Evolutionary conservation across 2,113 vertebrate species (phyloP), one percentile per base, ranked within the genome.

Genomic region (Synchiropus splendidus): DNA sequence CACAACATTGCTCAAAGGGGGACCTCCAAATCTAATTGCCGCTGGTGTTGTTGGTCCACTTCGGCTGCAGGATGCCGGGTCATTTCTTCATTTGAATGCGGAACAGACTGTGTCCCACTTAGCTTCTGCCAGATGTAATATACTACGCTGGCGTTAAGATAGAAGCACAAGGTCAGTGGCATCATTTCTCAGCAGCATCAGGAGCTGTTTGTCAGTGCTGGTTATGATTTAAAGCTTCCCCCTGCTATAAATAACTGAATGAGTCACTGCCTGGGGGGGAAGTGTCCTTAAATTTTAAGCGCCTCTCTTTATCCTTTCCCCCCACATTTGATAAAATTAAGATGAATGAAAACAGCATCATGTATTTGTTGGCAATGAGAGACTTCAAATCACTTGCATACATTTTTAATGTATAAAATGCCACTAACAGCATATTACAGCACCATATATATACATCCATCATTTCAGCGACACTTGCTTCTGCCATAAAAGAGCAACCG

Each of bases 321-420:
- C 53, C 27, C 48, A 17, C 44, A 39, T 55, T 44, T 41, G 41
- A 43, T 37, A 17, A 39, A 57, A 49, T 36, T 49, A 42, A 12
- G 33, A 54, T 46, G 45, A 50, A 72, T 39, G 18, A 63, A 45
- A 39, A 39, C 40, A 31, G 5, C 21, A 38, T 34, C 35, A 42
- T 34, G 66, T 64, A 61, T 61, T 50, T 57, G 33, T 9, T 13
- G n/a, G n/a, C n/a, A n/a, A n/a, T n/a, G n/a, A n/a, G n/a, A 35
- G 50, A 27, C 42, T 12, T 9, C 12, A 36, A 4, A 14, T 15
- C 8, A 2, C 2, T 6, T 31, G n/a, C 3, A 9, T 58, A 52
- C 39, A 64, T 47, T 78, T n/a, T 78, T 70, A 76, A 60, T 76
- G 58, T 80, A 78, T 50, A 76, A 76, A 80, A 70, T 43, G 52